These are phyloP conservation scores for Neodiprion fabricii DNA, from an alignment of 1,140 invertebrate genomes.

Conservation along the genomic window DNA sequence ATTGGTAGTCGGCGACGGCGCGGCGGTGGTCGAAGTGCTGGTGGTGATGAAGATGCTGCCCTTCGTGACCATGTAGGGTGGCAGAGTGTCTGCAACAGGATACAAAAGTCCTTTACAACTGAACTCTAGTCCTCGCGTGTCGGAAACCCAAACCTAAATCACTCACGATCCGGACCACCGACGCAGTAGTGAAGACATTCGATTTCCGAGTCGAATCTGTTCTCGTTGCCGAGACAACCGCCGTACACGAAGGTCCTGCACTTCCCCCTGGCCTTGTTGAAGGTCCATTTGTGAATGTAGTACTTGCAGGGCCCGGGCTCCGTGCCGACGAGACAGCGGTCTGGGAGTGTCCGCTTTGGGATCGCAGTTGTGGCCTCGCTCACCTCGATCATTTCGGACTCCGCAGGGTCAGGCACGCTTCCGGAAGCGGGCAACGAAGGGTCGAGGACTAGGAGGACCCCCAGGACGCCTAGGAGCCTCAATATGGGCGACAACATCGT, in stretches of 20 bases:
- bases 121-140: not conserved
- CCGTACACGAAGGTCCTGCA: slow-evolving; percentile 80
- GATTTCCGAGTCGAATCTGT: slow-evolving; percentile 76
- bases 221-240: slow-evolving; percentile 80
- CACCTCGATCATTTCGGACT: slow-evolving; percentile 37
- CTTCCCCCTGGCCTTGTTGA: slow-evolving; percentile 68
- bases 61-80: slow-evolving; percentile 58
- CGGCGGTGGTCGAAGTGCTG: slow-evolving; percentile 55
- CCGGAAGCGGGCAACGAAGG: slow-evolving; percentile 23
- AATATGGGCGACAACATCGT: slow-evolving; percentile 46
- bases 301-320: slow-evolving; percentile 73
- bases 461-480: slow-evolving; percentile 48
- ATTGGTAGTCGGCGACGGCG: slow-evolving; percentile 54
- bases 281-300: slow-evolving; percentile 75
- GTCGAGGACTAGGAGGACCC: slow-evolving; percentile 37
- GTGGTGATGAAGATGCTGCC: slow-evolving; percentile 56
- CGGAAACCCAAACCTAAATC: not conserved
- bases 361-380: slow-evolving; percentile 29
- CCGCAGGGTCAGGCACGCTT: slow-evolving; percentile 43
- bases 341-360: slow-evolving; percentile 41
- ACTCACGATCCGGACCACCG: slow-evolving; percentile 62
- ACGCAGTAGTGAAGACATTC: slow-evolving; percentile 74
- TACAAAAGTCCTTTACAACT: slow-evolving; percentile 19
- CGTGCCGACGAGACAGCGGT: slow-evolving; percentile 53
- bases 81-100: slow-evolving; percentile 57